Conservation (phyloP, 2,888 invertebrate genomes). For the Caenorhabditis japonica region DNA sequence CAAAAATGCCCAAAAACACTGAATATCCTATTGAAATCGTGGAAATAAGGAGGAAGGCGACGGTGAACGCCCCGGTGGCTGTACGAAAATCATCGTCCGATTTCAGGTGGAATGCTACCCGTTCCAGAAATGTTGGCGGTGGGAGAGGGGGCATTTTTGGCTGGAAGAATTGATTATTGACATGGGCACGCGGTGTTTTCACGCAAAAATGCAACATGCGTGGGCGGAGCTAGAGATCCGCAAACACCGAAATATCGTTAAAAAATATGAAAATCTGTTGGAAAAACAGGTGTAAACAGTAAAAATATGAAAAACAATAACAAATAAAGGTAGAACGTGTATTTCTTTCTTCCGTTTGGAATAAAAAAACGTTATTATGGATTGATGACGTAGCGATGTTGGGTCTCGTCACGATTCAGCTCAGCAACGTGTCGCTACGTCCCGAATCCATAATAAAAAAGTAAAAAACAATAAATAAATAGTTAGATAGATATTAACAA, state of each 20-base stretch:
- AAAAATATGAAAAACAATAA: slow-evolving; percentile 2
- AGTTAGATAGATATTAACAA: neutral
- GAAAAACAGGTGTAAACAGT: neutral
- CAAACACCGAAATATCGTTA: neutral
- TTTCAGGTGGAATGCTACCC: slow-evolving; percentile 18
- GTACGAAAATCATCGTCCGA: slow-evolving; percentile 34
- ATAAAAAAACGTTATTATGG: no score
- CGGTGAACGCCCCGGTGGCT: slow-evolving; percentile 22
- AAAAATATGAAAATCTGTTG: neutral
- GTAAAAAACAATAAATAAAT: no score
- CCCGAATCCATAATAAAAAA: slow-evolving; percentile 1
- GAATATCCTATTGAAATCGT: neutral
- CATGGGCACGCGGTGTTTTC: no score
- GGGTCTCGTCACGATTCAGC: no score
- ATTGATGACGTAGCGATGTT: no score
- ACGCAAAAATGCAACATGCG: no score
- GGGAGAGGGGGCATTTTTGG: slow-evolving; percentile 18
- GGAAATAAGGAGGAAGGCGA: slow-evolving; percentile 6
- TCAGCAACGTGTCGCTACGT: no score
- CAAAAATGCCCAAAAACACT: neutral
- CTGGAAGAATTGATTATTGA: neutral
- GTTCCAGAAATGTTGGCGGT: slow-evolving; percentile 28
- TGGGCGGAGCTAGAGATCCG: no score
- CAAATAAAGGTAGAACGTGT: neutral
- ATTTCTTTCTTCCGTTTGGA: no score